Percentiles rank a stretch among this genome's conserved stretches.
These are phyloP conservation scores for Eupithecia exiguata DNA, from an alignment of 2,888 invertebrate genomes.

Conservation along the genomic window DNA sequence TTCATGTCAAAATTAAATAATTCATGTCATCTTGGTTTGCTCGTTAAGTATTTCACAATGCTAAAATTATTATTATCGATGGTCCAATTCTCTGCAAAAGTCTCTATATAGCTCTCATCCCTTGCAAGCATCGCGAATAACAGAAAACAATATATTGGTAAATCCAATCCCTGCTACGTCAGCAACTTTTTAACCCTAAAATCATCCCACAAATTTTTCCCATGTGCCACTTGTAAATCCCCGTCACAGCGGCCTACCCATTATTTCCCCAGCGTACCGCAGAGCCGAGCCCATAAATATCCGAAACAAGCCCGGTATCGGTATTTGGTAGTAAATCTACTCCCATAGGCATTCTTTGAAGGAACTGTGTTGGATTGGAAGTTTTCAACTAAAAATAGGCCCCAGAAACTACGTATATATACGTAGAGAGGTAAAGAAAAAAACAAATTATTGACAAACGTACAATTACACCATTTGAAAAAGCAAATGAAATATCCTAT, in stretches of 20 bases:
- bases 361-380: background rate
- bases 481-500: too few relatives aligned
- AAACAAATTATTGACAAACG: background rate
- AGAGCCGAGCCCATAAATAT: slow-evolving; percentile 23
- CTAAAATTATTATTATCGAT: too few relatives aligned
- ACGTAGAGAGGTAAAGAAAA: too few relatives aligned
- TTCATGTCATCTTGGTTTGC: too few relatives aligned
- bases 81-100: background rate
- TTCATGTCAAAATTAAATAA: too few relatives aligned
- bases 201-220: slow-evolving; percentile 12
- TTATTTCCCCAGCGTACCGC: slow-evolving; percentile 10
- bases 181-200: slow-evolving; percentile 5
- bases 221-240: slow-evolving; percentile 13
- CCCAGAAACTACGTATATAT: too few relatives aligned
- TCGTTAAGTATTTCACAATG: too few relatives aligned
- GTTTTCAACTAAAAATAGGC: background rate
- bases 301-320: slow-evolving; percentile 17
- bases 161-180: background rate
- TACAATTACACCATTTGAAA: background rate
- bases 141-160: background rate
- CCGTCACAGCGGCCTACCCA: slow-evolving; percentile 9
- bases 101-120: background rate
- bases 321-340: slow-evolving; percentile 28
- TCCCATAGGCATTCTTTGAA: slow-evolving; percentile 17
- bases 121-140: background rate